Conservation (phyloP, 2,888 invertebrate genomes). For the Lepeophtheirus nordmannii region DNA sequence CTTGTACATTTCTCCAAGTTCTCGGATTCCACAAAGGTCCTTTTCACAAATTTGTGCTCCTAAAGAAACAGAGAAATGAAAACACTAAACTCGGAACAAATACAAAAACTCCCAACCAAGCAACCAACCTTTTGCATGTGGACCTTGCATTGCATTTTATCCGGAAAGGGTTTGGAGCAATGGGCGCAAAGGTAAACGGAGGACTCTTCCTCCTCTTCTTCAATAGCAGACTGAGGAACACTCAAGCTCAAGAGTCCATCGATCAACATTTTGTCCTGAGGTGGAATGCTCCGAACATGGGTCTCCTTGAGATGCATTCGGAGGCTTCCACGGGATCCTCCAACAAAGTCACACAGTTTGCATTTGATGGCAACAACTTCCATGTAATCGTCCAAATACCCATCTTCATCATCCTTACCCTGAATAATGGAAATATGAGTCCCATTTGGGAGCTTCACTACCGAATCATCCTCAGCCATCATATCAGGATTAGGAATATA, state of each 20-base stretch:
- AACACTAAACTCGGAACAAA: background rate
- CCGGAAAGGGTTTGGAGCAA: background rate
- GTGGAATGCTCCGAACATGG: background rate
- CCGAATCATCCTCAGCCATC: too few relatives aligned
- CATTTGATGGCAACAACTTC: too few relatives aligned
- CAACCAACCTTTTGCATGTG: slow-evolving; percentile 9
- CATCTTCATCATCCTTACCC: too few relatives aligned
- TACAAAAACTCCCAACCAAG: background rate
- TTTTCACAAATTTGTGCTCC: background rate
- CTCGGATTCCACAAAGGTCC: too few relatives aligned
- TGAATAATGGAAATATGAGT: too few relatives aligned
- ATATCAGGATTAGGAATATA: too few relatives aligned
- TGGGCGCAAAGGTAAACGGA: background rate
- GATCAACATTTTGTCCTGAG: background rate
- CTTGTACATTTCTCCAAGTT: background rate
- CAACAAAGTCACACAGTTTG: too few relatives aligned
- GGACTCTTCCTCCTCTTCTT: background rate
- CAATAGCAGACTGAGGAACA: background rate
- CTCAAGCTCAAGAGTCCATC: background rate
- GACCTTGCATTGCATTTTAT: background rate
- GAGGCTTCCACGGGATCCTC: background rate
- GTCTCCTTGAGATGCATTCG: background rate
- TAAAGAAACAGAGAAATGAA: background rate
- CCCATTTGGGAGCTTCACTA: too few relatives aligned
- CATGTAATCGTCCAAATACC: too few relatives aligned